Conservation (phyloP, 2,797 vertebrate species). For the Enteromius afrohamiltoni region DNA sequence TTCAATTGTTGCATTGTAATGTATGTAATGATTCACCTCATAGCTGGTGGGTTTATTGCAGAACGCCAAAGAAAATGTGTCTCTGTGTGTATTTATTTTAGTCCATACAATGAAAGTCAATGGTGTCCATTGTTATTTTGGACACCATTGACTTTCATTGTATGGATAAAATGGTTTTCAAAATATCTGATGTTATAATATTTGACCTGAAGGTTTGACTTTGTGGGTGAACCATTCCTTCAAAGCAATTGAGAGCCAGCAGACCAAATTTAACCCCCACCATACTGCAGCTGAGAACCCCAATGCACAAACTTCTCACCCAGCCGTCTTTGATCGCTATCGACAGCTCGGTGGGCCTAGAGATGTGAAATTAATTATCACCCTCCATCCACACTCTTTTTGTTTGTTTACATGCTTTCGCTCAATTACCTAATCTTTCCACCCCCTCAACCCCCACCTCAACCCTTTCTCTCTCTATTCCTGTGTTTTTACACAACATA, state of each 20-base stretch:
- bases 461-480: not conserved
- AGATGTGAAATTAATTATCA: constrained; percentile 33
- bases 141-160: not conserved
- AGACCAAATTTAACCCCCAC: not conserved
- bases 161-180: not conserved
- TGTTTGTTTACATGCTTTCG: constrained; percentile 23
- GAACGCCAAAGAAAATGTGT: no score
- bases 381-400: constrained; percentile 1
- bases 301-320: not conserved
- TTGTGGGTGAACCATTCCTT: not conserved
- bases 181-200: not conserved
- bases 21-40: not conserved
- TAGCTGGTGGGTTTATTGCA: not conserved
- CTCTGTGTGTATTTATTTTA: not conserved
- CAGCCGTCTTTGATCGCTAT: constrained; percentile 4
- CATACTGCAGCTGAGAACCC: not conserved
- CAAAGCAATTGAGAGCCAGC: not conserved
- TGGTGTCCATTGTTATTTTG: not conserved
- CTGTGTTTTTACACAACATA: not conserved
- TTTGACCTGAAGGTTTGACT: not conserved
- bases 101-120: not conserved
- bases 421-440: constrained; percentile 5
- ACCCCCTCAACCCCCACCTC: not conserved
- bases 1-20: not conserved
- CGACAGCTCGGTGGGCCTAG: not conserved